These are phyloP conservation scores for Fregata magnificens DNA, from an alignment of 2,113 vertebrate species.

Conservation along the genomic window DNA sequence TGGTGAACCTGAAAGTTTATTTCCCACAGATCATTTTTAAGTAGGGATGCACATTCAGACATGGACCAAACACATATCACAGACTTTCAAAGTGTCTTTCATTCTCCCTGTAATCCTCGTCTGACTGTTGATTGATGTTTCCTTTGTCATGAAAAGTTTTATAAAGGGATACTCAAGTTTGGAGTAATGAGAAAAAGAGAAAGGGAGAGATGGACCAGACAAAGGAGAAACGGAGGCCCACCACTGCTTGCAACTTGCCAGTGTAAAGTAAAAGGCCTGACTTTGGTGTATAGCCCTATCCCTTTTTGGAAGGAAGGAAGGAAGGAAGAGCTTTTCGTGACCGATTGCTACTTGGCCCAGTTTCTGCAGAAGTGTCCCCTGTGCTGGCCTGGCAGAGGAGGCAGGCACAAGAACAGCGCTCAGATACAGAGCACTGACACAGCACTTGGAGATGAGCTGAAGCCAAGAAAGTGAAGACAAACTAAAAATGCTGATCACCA, in stretches of 20 bases:
- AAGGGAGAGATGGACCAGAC: not conserved
- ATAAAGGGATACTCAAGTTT: not conserved
- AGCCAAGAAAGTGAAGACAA: not conserved
- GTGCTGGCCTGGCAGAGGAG: not conserved
- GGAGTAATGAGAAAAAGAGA: not conserved
- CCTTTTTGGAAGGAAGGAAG: not conserved
- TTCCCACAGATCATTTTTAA: not conserved
- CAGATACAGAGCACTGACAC: not conserved
- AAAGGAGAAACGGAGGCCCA: not conserved
- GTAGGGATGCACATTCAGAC: not conserved
- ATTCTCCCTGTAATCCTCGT: not conserved
- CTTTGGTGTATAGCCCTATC: not conserved
- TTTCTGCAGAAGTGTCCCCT: not conserved
- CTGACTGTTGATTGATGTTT: not conserved
- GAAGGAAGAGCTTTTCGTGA: not conserved
- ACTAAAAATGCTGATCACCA: not conserved
- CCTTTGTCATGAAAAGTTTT: not conserved
- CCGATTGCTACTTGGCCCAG: not conserved
- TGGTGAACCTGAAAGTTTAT: not conserved
- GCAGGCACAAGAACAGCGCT: accelerated
- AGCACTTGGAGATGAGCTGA: not conserved
- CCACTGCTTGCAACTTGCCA: not conserved
- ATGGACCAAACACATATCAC: not conserved
- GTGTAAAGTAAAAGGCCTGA: not conserved
- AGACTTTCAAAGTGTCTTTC: not conserved